Conservation (phyloP, 1,140 invertebrate species). For the Holotrichia oblita region DNA sequence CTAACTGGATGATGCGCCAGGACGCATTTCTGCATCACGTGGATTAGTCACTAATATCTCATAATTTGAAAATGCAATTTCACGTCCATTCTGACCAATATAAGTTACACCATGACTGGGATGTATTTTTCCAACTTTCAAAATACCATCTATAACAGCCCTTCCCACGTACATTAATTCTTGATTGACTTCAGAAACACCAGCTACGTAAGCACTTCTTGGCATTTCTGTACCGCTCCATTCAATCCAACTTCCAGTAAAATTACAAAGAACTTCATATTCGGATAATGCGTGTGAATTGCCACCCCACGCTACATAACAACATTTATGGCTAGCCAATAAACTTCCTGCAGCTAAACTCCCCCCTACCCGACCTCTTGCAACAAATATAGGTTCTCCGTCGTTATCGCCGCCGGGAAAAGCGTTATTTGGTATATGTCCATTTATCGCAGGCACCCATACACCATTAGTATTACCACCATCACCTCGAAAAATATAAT, state of each 20-base stretch:
- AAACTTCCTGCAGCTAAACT: conserved; percentile 77
- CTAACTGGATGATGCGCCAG: too few relatives aligned
- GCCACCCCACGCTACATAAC: conserved; percentile 79
- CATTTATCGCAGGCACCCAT: conserved; percentile 62
- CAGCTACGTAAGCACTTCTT: conserved; percentile 3
- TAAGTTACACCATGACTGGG: conserved; percentile 1
- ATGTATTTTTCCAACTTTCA: conserved; percentile 33
- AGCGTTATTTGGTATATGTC: conserved; percentile 75
- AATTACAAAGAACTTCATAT: conserved; percentile 72
- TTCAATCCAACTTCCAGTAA: conserved; percentile 5
- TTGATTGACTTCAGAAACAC: neutral
- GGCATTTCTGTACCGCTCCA: conserved; percentile 11
- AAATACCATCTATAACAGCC: neutral
- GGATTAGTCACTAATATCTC: conserved; percentile 27
- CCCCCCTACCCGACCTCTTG: conserved; percentile 73
- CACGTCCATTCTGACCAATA: neutral
- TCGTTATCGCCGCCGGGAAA: conserved; percentile 77
- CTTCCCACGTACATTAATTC: conserved; percentile 18
- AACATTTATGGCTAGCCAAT: conserved; percentile 73
- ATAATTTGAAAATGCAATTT: conserved; percentile 14
- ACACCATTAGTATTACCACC: conserved; percentile 61
- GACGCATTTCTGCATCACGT: too few relatives aligned
- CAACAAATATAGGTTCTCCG: conserved; percentile 78
- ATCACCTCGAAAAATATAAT: conserved; percentile 84
- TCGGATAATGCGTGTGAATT: conserved; percentile 74